A percentile compares a stretch with the other conserved stretches of the same genome.
phyloP scores from a whole-genome alignment of 2,113 vertebrate genomes.

The Atractosteus spatula region DNA sequence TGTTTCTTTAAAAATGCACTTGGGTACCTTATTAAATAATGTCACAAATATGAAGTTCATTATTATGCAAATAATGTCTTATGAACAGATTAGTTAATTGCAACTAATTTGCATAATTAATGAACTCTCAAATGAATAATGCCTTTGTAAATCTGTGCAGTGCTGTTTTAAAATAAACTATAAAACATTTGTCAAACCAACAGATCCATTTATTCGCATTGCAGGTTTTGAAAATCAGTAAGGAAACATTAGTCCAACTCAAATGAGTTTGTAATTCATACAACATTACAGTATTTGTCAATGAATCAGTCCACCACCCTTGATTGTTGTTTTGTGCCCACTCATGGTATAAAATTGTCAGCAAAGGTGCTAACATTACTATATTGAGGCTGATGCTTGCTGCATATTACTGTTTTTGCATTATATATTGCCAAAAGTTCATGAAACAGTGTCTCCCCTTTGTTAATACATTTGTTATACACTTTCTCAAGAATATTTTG shows the following conservation, averaged over 20 bases:
- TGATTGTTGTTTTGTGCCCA: slow-evolving; percentile 18
- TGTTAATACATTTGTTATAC: too few relatives aligned
- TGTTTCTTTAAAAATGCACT: slow-evolving; percentile 72
- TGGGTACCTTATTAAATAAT: slow-evolving; percentile 89
- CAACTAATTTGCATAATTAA: slow-evolving; percentile 94
- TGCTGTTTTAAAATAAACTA: slow-evolving; percentile 89
- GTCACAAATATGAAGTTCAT: slow-evolving; percentile 84
- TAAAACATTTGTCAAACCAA: slow-evolving; percentile 82
- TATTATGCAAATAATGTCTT: slow-evolving; percentile 89
- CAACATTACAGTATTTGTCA: slow-evolving; percentile 62
- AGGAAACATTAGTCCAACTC: slow-evolving; percentile 50
- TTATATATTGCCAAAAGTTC: too few relatives aligned
- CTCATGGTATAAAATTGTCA: too few relatives aligned
- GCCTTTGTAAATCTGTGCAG: slow-evolving; percentile 83
- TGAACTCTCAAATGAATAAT: slow-evolving; percentile 92
- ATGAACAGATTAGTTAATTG: slow-evolving; percentile 93
- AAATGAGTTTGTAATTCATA: slow-evolving; percentile 73
- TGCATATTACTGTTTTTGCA: too few relatives aligned
- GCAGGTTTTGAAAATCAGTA: slow-evolving; percentile 78
- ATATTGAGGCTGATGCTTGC: too few relatives aligned
- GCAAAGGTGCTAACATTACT: too few relatives aligned
- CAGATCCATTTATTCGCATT: slow-evolving; percentile 67
- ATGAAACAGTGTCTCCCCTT: too few relatives aligned
- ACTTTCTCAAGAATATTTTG: too few relatives aligned
- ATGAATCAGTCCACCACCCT: slow-evolving; percentile 65